phyloP scores from a whole-genome alignment of 2,797 vertebrate species.

The Hypotaenidia okinawae region DNA sequence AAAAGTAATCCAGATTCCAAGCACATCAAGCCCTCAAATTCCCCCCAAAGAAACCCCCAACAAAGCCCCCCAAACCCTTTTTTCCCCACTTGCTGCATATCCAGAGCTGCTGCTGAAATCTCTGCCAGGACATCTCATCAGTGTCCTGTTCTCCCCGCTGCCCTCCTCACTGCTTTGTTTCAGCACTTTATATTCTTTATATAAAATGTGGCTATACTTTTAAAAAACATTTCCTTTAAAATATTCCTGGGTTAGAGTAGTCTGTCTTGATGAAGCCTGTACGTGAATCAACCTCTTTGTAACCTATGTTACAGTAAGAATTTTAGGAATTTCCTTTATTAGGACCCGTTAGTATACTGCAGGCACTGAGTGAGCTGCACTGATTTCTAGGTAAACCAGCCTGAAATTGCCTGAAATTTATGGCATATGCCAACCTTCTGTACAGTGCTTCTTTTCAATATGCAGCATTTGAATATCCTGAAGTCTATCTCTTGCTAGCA shows the following conservation, averaged over 20 bases:
- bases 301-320: constrained; percentile 72
- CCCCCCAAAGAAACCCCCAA: background rate
- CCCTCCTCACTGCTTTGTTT: background rate
- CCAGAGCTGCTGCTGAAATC: background rate
- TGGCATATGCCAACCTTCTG: constrained; percentile 9
- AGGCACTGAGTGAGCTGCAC: constrained; percentile 42
- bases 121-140: background rate
- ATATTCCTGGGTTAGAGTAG: constrained; percentile 53
- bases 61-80: background rate
- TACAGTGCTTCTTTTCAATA: constrained; percentile 51
- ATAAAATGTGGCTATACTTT: constrained; percentile 16
- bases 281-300: constrained; percentile 75
- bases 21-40: background rate
- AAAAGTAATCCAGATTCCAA: background rate
- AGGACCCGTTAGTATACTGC: constrained; percentile 38
- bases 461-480: background rate
- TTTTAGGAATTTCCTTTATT: constrained; percentile 79
- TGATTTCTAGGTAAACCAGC: constrained; percentile 53
- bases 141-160: background rate
- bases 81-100: background rate
- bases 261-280: constrained; percentile 56
- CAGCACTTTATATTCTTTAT: background rate
- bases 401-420: constrained; percentile 30
- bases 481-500: background rate
- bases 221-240: constrained; percentile 58